Base-by-base conservation (phyloP, 1,140 invertebrate species). In the Phocides pigmalion region DNA sequence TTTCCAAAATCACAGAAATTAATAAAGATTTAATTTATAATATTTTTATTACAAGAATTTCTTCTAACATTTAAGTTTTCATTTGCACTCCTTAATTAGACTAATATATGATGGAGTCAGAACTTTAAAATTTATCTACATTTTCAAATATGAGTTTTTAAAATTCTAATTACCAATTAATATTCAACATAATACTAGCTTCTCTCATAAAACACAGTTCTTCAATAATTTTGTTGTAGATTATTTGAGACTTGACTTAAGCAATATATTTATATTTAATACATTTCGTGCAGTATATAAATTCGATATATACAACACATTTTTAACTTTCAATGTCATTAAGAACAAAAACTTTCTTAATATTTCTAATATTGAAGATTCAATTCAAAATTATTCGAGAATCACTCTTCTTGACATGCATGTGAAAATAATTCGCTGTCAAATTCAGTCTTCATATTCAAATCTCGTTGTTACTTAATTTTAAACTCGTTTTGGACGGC, bases 401-500 rank as follows among this genome's bases (percentile, higher is more conserved):
- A 28, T 28, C 0, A 28, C 5, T 8, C 1, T 28, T 35, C 1
- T 11, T 8, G 9, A n/a, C 1, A 14, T 9, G n/a, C 12, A 39
- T 39, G 4, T 50, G 47, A 11, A 51, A 19, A 16, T 51, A 73
- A 72, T 70, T 68, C 66, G 63, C 68, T 70, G 63, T 69, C 41
- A 66, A 73, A 73, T 81, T 87, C 87, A 90, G 87, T 88, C 85
- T 87, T 81, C 67, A 72, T 66, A 53, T 64, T 66, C 68, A 66
- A 81, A 76, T 79, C 68, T 76, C 53, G 62, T 28, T 62, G 39
- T 15, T 53, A 22, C 8, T 39, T 47, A 25, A 37, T 37, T 37
- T 93, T 92, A 96, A 83, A 96, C 95, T 89, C 94, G 93, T 93
- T 96, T 96, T 84, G 95, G 94, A 83, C 96, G 96, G 72, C 95